phyloP scores from a whole-genome alignment of 2,113 vertebrate species.

The Oxyura jamaicensis region DNA sequence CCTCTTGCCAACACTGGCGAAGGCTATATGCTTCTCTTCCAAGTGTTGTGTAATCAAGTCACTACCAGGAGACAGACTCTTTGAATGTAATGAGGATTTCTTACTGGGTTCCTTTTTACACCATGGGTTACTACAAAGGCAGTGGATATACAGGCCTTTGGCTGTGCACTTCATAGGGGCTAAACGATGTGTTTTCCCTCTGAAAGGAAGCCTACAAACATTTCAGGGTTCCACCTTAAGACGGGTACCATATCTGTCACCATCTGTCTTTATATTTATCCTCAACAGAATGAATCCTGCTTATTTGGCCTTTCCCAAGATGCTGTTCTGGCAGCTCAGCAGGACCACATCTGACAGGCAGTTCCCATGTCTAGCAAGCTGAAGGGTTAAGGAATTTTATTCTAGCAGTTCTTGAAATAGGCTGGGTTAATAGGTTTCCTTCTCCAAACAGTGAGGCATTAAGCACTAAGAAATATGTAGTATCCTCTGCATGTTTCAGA shows the following conservation, averaged over 20 bases:
- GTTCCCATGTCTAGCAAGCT: neutral
- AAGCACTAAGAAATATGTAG: neutral
- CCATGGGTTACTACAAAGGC: neutral
- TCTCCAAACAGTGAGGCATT: neutral
- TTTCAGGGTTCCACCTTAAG: neutral
- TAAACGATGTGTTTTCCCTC: neutral
- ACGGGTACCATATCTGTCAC: fast-evolving
- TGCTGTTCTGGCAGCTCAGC: neutral
- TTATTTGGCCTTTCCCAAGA: neutral
- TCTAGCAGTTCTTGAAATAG: neutral
- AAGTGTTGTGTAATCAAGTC: neutral
- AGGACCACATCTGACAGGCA: neutral
- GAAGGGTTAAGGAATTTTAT: neutral
- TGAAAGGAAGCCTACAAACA: neutral
- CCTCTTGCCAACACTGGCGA: neutral
- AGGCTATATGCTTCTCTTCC: neutral
- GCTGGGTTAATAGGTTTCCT: neutral
- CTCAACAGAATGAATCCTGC: neutral
- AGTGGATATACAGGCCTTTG: neutral
- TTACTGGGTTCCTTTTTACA: neutral
- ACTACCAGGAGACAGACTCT: neutral
- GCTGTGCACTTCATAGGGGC: neutral
- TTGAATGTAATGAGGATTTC: neutral
- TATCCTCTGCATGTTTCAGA: neutral
- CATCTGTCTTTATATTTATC: neutral